Conservation (phyloP, 2,888 invertebrate genomes). For the Agapostemon virescens region DNA sequence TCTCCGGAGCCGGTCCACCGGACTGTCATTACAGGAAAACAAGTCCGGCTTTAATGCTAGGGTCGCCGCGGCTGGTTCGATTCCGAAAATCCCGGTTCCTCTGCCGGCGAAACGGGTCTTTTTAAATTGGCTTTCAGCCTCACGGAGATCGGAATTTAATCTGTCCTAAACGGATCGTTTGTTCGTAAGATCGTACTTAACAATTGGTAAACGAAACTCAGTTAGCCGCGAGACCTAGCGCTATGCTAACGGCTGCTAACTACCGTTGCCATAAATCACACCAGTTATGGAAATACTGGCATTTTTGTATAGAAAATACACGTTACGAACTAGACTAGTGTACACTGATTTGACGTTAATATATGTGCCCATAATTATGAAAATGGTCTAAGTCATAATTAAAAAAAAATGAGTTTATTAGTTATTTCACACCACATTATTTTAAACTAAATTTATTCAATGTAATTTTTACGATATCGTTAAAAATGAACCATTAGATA, state of each 20-base stretch:
- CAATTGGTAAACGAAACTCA: not conserved
- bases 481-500: too few species aligned
- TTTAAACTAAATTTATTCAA: too few species aligned
- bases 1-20: slow-evolving; percentile 19
- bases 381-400: too few species aligned
- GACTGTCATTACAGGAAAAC: slow-evolving; percentile 74
- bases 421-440: too few species aligned
- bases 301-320: too few species aligned
- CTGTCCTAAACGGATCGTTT: not conserved
- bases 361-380: too few species aligned
- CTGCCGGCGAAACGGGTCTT: not conserved
- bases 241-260: not conserved
- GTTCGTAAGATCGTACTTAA: not conserved
- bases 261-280: not conserved
- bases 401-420: too few species aligned
- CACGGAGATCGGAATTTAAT: not conserved
- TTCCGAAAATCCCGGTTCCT: slow-evolving; percentile 58
- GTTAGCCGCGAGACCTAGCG: not conserved
- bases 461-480: too few species aligned
- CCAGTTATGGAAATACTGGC: too few species aligned
- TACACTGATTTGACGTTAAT: too few species aligned
- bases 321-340: too few species aligned
- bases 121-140: not conserved
- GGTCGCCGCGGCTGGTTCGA: slow-evolving; percentile 60
- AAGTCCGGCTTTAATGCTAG: slow-evolving; percentile 71